phyloP scores from a whole-genome alignment of 2,888 invertebrate genomes.

The Phaedon cochleariae region DNA sequence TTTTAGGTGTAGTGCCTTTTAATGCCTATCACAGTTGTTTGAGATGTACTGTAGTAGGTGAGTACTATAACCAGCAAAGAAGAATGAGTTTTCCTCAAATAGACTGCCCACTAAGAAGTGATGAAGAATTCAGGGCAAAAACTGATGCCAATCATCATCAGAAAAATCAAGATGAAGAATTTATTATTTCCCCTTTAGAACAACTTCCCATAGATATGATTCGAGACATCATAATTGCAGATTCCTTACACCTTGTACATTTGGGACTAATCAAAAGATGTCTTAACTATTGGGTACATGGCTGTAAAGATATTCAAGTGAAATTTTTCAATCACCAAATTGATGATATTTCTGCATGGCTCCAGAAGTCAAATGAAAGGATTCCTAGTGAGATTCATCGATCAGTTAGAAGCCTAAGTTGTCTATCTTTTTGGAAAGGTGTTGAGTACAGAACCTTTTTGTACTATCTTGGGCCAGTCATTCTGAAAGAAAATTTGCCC shows the following conservation, averaged over 20 bases:
- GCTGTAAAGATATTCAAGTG: constrained; percentile 17
- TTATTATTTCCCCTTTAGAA: constrained; percentile 10
- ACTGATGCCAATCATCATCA: constrained; percentile 15
- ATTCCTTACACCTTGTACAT: constrained; percentile 16
- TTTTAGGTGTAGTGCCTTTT: constrained; percentile 14
- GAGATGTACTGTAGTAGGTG: constrained; percentile 15
- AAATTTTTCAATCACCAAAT: constrained; percentile 21
- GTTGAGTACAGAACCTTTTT: constrained; percentile 33
- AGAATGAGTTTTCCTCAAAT: constrained; percentile 18
- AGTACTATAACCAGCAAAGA: constrained; percentile 15
- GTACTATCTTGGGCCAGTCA: constrained; percentile 33
- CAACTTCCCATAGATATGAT: constrained; percentile 18
- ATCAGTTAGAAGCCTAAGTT: constrained; percentile 15
- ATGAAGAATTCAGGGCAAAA: constrained; percentile 16
- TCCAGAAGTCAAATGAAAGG: constrained; percentile 12
- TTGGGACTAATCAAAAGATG: constrained; percentile 14
- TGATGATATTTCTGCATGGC: constrained; percentile 14
- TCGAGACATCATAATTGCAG: constrained; percentile 14
- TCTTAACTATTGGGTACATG: constrained; percentile 16
- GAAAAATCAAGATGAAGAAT: constrained; percentile 11
- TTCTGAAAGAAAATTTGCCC: constrained; percentile 30
- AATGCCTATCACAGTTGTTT: constrained; percentile 16
- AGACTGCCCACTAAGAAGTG: constrained; percentile 16
- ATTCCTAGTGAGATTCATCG: constrained; percentile 22
- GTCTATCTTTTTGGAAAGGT: constrained; percentile 10